Base-by-base conservation (phyloP, 1,140 invertebrate species). In the Pseudomyrmex concolor region DNA sequence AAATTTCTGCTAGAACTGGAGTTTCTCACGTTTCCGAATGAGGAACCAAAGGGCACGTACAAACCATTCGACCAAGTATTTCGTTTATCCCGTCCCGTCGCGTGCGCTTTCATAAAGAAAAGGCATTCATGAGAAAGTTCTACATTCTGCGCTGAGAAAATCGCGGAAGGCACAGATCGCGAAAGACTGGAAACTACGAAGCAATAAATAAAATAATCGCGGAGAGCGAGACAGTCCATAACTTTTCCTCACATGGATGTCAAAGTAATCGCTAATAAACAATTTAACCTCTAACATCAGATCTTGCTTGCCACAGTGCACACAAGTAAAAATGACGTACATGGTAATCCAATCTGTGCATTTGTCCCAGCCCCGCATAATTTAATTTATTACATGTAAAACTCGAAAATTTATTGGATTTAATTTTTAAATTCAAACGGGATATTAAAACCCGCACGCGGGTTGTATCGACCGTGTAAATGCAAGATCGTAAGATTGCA, bases 51-150 rank as follows among this genome's bases (percentile, higher is more conserved):
- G 80, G 71, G 80, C 70, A 83, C 50, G 50, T 76, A 55, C n/a
- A 62, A 17, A 82, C 50, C 13, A 17, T 70, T 13, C 59, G 66
- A 22, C 57, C 22, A 59, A 25, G 15, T 59, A 78, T 78, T 34
- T 70, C 74, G 64, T 64, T 60, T 34, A 34, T 34, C 5, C 34
- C 34, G 19, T 3, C n/a, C 12, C 62, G 22, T 3, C n/a, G 8
- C 62, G 22, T 10, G 74, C 34, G 34, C 34, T 70, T 59, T 55
- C 54, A 70, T 25, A 34, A 34, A 34, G 55, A 71, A 70, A 80
- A 70, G 54, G 55, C 54, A 70, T 70, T 80, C 76, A 80, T 80
- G 76, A 80, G 76, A 71, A 80, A 80, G 64, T 71, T 59, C 66
- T 57, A 70, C 66, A 71, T 80, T 80, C 54, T 59, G 22, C 1